These are phyloP conservation scores for Sesamia nonagrioides DNA, from an alignment of 1,140 invertebrate species.

Conservation along the genomic window DNA sequence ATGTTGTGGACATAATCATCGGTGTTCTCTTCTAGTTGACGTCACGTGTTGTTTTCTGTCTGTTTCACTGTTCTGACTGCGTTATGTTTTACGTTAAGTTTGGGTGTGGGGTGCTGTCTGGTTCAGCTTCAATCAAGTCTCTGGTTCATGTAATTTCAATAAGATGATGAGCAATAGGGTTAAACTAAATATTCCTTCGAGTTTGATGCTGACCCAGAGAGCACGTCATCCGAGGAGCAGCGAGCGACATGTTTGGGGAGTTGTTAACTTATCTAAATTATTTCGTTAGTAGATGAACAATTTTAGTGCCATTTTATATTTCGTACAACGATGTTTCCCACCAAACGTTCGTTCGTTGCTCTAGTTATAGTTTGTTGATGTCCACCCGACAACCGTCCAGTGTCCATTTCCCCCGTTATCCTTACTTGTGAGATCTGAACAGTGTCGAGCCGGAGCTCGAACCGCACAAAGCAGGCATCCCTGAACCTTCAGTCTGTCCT, in stretches of 20 bases:
- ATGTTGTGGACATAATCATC: conserved; percentile 79
- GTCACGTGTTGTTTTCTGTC: conserved; percentile 55
- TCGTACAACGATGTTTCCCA: conserved; percentile 39
- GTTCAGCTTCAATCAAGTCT: neutral
- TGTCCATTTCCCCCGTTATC: conserved; percentile 61
- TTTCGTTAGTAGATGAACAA: conserved; percentile 46
- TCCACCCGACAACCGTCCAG: conserved; percentile 77
- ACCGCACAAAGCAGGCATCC: conserved; percentile 71
- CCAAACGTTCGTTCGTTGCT: conserved; percentile 14
- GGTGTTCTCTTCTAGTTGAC: conserved; percentile 63
- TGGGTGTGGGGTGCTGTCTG: neutral
- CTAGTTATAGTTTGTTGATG: conserved; percentile 54
- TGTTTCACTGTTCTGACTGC: conserved; percentile 45
- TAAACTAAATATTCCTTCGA: neutral
- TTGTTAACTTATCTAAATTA: conserved; percentile 48
- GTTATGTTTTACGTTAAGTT: conserved; percentile 56
- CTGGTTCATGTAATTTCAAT: neutral
- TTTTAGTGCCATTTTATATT: conserved; percentile 48
- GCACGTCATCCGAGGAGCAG: neutral
- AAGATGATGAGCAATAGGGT: neutral
- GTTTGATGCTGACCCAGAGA: neutral
- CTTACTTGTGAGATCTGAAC: conserved; percentile 68
- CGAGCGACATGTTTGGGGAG: neutral
- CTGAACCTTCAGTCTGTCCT: conserved; percentile 45
- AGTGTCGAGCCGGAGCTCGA: conserved; percentile 54